Percentiles rank a stretch among this genome's conserved stretches.
Conservation (phyloP, 2,113 vertebrate genomes). For the Eudyptes chrysolophus region DNA sequence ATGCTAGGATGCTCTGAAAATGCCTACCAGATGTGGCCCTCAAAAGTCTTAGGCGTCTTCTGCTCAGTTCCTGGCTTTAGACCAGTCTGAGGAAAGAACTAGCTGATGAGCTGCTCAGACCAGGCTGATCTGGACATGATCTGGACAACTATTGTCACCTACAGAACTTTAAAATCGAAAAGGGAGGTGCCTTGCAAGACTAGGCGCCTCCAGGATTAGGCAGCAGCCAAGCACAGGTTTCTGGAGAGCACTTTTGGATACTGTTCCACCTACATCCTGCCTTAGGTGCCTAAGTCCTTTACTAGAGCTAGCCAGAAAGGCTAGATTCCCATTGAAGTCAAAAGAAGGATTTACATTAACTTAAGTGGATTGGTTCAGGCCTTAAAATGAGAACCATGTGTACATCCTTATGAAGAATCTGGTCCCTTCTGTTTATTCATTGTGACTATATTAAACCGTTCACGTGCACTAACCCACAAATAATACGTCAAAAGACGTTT, state of each 20-base stretch:
- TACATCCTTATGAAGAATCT: constrained; percentile 19
- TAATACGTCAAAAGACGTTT: neutral
- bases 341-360: constrained; percentile 46
- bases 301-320: constrained; percentile 44
- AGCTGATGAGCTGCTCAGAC: constrained; percentile 41
- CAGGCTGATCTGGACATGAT: constrained; percentile 20
- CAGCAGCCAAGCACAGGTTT: constrained; percentile 39
- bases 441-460: neutral
- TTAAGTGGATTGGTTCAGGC: constrained; percentile 41
- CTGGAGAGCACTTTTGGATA: constrained; percentile 44
- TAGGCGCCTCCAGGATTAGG: constrained; percentile 64
- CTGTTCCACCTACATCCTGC: constrained; percentile 59
- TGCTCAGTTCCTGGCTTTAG: constrained; percentile 30
- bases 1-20: constrained; percentile 13
- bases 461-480: neutral
- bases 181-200: constrained; percentile 38
- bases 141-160: constrained; percentile 51
- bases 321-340: constrained; percentile 47
- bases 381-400: constrained; percentile 66
- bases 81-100: neutral
- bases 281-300: constrained; percentile 56
- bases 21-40: constrained; percentile 33
- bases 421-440: constrained; percentile 32
- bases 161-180: constrained; percentile 37
- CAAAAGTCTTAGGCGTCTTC: neutral